Evolutionary conservation across 2,888 invertebrate species (phyloP).

Genomic region (Xanthorhoe spadicearia): DNA sequence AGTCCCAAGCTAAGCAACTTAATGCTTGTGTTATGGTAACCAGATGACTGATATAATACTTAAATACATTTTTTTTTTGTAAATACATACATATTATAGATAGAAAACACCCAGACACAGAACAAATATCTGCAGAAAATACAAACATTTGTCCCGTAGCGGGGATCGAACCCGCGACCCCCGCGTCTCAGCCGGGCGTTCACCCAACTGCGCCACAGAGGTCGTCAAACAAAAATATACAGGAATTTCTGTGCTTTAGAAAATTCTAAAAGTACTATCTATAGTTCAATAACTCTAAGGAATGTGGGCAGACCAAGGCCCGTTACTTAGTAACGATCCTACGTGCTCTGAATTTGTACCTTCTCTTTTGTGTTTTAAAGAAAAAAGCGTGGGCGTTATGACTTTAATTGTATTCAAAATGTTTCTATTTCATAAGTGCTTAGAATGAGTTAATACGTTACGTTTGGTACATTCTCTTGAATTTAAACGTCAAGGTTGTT

Average conservation of each 20-base stretch:
- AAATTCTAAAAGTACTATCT: not conserved
- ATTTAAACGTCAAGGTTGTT: slow-evolving; percentile 30
- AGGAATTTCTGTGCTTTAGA: not conserved
- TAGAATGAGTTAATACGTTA: slow-evolving; percentile 23
- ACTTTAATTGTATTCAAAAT: slow-evolving; percentile 18
- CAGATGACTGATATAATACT: too few relatives aligned
- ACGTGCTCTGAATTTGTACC: slow-evolving; percentile 22
- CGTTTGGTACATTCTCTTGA: slow-evolving; percentile 31
- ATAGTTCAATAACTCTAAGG: slow-evolving; percentile 13
- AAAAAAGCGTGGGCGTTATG: slow-evolving; percentile 18
- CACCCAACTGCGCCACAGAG: too few relatives aligned
- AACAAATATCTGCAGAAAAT: too few relatives aligned
- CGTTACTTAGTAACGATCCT: slow-evolving; percentile 8
- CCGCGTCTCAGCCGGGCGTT: too few relatives aligned
- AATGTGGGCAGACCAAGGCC: slow-evolving; percentile 15
- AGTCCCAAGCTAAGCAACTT: too few relatives aligned
- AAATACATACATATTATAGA: too few relatives aligned
- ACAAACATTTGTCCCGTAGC: too few relatives aligned
- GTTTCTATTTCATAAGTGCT: slow-evolving; percentile 29
- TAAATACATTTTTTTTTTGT: too few relatives aligned
- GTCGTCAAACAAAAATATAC: too few relatives aligned
- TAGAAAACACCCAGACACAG: too few relatives aligned
- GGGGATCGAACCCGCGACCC: too few relatives aligned
- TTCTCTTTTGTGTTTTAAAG: slow-evolving; percentile 19
- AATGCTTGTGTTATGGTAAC: too few relatives aligned